phyloP scores from a whole-genome alignment of 2,797 vertebrate genomes.

The Sebastes miniatus region DNA sequence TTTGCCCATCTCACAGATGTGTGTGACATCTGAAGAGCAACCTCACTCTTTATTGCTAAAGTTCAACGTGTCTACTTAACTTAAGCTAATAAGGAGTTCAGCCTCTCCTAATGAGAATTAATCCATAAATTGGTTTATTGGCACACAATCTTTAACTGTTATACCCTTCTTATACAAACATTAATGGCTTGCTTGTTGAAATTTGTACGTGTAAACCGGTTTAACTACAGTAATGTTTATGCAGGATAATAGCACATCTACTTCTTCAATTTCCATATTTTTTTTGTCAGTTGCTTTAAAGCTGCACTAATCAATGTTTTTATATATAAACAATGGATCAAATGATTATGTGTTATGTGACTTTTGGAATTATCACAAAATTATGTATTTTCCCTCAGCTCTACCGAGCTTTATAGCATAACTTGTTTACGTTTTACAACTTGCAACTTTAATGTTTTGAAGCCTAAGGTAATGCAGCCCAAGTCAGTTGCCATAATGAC shows the following conservation, averaged over 20 bases:
- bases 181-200: background rate
- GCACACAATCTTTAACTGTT: background rate
- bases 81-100: background rate
- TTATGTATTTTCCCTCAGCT: no score
- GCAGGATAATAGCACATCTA: background rate
- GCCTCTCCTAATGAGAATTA: background rate
- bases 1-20: conserved; percentile 3
- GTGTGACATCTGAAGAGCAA: background rate
- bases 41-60: background rate
- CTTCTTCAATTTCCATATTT: background rate
- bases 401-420: no score
- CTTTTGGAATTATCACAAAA: no score
- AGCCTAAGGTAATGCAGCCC: background rate
- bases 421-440: no score
- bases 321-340: conserved; percentile 4
- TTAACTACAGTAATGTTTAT: background rate
- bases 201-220: background rate
- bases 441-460: no score
- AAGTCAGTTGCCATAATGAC: background rate
- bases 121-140: background rate
- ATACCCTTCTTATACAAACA: background rate
- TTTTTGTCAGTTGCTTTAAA: background rate
- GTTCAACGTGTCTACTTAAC: background rate
- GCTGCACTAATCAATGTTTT: background rate
- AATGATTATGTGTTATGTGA: no score